Evolutionary conservation across 2,113 vertebrate genomes (phyloP).

Genomic region (Promerops cafer): DNA sequence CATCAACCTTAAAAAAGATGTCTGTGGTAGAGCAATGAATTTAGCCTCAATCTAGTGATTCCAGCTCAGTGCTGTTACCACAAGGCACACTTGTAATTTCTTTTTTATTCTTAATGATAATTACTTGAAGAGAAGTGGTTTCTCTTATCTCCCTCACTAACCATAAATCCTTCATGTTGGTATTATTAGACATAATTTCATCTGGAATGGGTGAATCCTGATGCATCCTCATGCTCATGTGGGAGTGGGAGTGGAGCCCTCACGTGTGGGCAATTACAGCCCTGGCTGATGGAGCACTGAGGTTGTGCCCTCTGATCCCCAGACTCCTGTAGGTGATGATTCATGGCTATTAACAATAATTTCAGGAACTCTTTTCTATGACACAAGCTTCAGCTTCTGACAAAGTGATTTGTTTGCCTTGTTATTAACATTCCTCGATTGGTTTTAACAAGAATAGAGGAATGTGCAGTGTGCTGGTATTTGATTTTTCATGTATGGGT

Average conservation of each 20-base stretch:
- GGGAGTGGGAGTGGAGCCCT: neutral
- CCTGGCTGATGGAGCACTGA: neutral
- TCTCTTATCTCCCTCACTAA: neutral
- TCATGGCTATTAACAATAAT: neutral
- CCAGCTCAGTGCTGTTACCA: neutral
- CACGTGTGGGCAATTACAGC: neutral
- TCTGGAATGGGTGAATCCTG: neutral
- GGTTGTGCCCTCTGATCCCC: neutral
- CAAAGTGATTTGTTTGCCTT: neutral
- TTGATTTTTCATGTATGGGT: neutral
- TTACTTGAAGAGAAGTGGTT: constrained; percentile 3
- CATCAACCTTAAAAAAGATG: neutral
- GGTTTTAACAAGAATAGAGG: neutral
- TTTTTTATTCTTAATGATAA: neutral
- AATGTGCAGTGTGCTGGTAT: neutral
- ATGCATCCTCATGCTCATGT: fast-evolving
- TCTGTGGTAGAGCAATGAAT: neutral
- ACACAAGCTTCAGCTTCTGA: neutral
- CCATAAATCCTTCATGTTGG: neutral
- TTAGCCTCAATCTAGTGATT: neutral
- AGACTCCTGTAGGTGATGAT: neutral
- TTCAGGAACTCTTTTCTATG: neutral
- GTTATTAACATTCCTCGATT: neutral
- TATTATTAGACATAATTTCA: neutral
- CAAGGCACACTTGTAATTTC: neutral